Percentiles rank a stretch among this genome's conserved stretches.
Conservation (phyloP, 35 echinoderm and acorn worm species). For the Strongylocentrotus purpuratus region DNA sequence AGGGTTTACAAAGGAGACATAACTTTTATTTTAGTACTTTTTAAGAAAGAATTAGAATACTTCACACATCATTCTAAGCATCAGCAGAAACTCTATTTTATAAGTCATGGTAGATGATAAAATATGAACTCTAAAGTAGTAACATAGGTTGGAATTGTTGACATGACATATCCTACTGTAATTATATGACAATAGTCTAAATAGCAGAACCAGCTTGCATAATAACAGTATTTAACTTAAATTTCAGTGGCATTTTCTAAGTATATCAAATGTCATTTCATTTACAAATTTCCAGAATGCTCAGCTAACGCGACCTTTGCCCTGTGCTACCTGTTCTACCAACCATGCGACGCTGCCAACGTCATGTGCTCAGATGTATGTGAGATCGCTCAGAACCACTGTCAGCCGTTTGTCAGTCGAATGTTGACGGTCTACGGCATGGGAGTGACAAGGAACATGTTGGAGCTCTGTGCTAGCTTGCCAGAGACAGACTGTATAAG, state of each 20-base stretch:
- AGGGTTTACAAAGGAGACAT: too few relatives aligned
- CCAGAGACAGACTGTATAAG: constrained; percentile 12
- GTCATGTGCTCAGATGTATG: constrained; percentile 54
- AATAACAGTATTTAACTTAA: too few relatives aligned
- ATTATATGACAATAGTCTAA: too few relatives aligned
- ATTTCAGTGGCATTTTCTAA: not conserved
- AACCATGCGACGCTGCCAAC: constrained; percentile 51
- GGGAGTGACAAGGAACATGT: constrained; percentile 20
- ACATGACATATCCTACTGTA: too few relatives aligned
- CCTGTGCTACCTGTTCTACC: constrained; percentile 67
- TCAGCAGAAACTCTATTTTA: too few relatives aligned
- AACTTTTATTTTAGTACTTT: too few relatives aligned
- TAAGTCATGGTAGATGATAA: too few relatives aligned
- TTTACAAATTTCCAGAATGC: constrained; percentile 7
- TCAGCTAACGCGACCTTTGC: constrained; percentile 33
- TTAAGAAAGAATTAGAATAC: too few relatives aligned
- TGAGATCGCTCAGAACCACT: constrained; percentile 31
- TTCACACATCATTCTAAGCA: too few relatives aligned
- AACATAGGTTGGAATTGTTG: too few relatives aligned
- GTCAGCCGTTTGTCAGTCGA: constrained; percentile 30
- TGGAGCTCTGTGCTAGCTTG: constrained; percentile 24
- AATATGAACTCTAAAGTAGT: too few relatives aligned
- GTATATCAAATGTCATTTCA: not conserved
- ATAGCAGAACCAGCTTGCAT: too few relatives aligned
- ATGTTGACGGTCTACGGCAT: not conserved